A percentile compares a stretch with the other conserved stretches of the same genome.
Conservation (phyloP, 1,140 invertebrate genomes). For the Xylocopa sonorina region DNA sequence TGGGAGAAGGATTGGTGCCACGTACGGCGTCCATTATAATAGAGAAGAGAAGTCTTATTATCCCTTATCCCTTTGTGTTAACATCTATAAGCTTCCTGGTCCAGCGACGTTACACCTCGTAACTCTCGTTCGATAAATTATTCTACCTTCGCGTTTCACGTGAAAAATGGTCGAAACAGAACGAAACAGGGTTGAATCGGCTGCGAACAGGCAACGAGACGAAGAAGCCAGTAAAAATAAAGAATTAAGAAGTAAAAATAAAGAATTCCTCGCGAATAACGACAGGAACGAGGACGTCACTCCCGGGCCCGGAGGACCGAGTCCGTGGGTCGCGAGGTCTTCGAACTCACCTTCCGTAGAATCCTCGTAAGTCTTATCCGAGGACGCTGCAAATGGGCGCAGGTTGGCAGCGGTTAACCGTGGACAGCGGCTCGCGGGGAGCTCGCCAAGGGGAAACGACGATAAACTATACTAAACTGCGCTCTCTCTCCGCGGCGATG, state of each 20-base stretch:
- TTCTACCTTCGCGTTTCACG: too few species aligned
- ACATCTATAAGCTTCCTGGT: too few species aligned
- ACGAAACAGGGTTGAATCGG: not conserved
- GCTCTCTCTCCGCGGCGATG: conserved; percentile 65
- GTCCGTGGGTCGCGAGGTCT: conserved; percentile 1
- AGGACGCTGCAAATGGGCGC: conserved; percentile 54
- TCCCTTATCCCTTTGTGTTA: too few species aligned
- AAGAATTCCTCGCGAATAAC: not conserved
- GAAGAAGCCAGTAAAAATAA: conserved; percentile 15
- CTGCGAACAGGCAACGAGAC: too few species aligned
- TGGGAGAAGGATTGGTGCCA: too few species aligned
- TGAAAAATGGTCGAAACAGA: not conserved
- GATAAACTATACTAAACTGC: conserved; percentile 67
- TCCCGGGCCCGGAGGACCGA: not conserved
- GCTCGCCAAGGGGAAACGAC: conserved; percentile 23
- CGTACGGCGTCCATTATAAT: too few species aligned
- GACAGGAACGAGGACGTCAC: not conserved
- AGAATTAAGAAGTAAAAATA: not conserved
- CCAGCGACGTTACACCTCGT: too few species aligned
- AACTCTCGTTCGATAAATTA: too few species aligned
- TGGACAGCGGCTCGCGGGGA: conserved; percentile 18
- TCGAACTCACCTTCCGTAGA: conserved; percentile 41
- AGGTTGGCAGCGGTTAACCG: conserved; percentile 34
- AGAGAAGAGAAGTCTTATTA: too few species aligned
- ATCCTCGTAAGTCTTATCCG: conserved; percentile 50